Base-by-base conservation (phyloP, 1,140 invertebrate genomes). In the Macrobrachium nipponense region DNA sequence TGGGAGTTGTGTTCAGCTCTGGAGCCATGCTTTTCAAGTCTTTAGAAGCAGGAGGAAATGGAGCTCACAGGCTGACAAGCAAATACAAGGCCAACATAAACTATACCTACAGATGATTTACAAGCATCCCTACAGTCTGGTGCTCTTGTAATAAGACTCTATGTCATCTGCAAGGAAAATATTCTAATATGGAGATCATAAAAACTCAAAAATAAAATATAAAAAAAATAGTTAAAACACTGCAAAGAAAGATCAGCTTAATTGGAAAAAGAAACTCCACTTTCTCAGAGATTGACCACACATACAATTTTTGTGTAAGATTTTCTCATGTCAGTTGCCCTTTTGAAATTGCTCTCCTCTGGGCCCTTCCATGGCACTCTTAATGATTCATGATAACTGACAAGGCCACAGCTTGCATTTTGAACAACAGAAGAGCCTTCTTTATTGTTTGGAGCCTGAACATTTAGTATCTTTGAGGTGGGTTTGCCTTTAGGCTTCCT, bases 151-250 rank as follows among this genome's bases (percentile, higher is more conserved):
- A 36, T 68, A 51, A 70, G 64, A 84, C 43, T 61, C 77, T 43
- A 80, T 86, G 80, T 68, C 18, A 80, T 78, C 84, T 86, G 84
- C n/a, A 73, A 70, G 84, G 70, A 68, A 80, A 23, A 59, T 62
- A 61, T 14, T 17, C 14, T 43, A 36, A 20, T 17, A 62, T 60
- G 60, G 58, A 8, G 7, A 36, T 23, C 6, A 61, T 18, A 61
- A 62, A 43, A n/a, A 15, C 27, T 61, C 23, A 62, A 75, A 11
- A 73, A 72, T 23, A 8, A 60, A 10, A 18, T 43, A 23, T 15
- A 17, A 27, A 43, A 58, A 23, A 44, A 17, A 58, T 10, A 27
- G 20, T 17, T n/a, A 17, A 77, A 20, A 60, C 17, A n/a, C 17
- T 18, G 17, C 11, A 6, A 66, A 66, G n/a, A 5, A 80, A 64